phyloP scores from a whole-genome alignment of 2,113 vertebrate genomes.

The Alethe diademata region DNA sequence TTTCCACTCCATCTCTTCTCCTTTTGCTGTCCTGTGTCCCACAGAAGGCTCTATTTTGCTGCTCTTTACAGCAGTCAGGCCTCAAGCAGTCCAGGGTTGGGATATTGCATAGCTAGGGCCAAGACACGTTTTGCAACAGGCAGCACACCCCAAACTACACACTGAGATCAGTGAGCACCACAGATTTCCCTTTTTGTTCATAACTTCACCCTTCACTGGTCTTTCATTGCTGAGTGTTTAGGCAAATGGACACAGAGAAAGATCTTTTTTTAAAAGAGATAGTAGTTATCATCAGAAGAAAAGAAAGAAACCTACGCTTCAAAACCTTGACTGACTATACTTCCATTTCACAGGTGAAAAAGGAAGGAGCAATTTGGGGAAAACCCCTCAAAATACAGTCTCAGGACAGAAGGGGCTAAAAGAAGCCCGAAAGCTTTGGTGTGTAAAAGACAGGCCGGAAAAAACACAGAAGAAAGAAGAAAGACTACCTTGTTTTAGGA shows the following conservation, averaged over 20 bases:
- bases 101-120: not conserved
- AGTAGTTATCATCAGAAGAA: not conserved
- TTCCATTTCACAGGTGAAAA: not conserved
- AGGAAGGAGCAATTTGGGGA: not conserved
- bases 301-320: not conserved
- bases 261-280: not conserved
- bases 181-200: not conserved
- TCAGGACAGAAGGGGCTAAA: not conserved
- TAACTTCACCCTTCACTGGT: not conserved
- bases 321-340: not conserved
- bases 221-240: not conserved
- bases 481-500: not conserved
- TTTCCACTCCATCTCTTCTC: not conserved
- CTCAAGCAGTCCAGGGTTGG: not conserved
- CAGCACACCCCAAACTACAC: not conserved
- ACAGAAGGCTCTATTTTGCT: not conserved
- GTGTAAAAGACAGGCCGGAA: fast-evolving
- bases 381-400: not conserved
- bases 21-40: not conserved
- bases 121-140: fast-evolving
- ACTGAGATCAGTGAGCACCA: not conserved
- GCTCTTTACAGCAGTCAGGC: not conserved
- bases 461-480: not conserved
- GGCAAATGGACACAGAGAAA: not conserved
- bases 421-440: not conserved